phyloP scores from a whole-genome alignment of 2,888 invertebrate genomes.

The Lordiphosa fenestrarum region DNA sequence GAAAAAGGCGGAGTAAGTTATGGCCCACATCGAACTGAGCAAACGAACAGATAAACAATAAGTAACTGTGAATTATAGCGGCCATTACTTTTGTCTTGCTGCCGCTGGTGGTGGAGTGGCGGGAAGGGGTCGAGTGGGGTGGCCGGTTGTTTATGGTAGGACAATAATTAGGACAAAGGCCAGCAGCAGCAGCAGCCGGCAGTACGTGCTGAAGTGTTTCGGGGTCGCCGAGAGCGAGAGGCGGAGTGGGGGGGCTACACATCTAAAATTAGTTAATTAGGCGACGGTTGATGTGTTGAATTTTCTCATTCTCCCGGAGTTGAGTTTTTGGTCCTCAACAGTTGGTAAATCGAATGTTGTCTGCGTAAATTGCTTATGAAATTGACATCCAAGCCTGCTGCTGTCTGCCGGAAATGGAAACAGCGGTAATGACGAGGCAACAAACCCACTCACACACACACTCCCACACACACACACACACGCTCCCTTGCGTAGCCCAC shows the following conservation, averaged over 20 bases:
- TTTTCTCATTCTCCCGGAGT: slow-evolving; percentile 6
- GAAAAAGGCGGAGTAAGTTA: slow-evolving; percentile 51
- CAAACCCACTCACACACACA: slow-evolving; percentile 42
- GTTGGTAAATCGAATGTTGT: slow-evolving; percentile 66
- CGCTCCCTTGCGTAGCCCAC: slow-evolving; percentile 55
- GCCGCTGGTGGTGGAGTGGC: no score
- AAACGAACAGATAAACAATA: slow-evolving; percentile 76
- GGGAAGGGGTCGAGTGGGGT: slow-evolving; percentile 10
- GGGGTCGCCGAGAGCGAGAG: not conserved
- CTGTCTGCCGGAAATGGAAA: slow-evolving; percentile 73
- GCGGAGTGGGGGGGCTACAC: not conserved
- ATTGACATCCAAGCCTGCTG: slow-evolving; percentile 65
- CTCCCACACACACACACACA: slow-evolving; percentile 11
- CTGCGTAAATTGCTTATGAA: slow-evolving; percentile 72
- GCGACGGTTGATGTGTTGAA: slow-evolving; percentile 30
- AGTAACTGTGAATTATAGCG: slow-evolving; percentile 77
- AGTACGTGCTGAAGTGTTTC: no score
- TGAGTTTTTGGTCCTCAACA: slow-evolving; percentile 54
- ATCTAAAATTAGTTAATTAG: slow-evolving; percentile 71
- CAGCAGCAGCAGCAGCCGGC: slow-evolving; percentile 1
- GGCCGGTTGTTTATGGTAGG: slow-evolving; percentile 69
- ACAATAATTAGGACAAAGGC: slow-evolving; percentile 70
- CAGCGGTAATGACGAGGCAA: slow-evolving; percentile 72
- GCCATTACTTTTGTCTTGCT: slow-evolving; percentile 67
- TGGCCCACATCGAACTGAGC: slow-evolving; percentile 72